Base-by-base conservation (phyloP, 2,888 invertebrate species). In the Heliconius aoede region DNA sequence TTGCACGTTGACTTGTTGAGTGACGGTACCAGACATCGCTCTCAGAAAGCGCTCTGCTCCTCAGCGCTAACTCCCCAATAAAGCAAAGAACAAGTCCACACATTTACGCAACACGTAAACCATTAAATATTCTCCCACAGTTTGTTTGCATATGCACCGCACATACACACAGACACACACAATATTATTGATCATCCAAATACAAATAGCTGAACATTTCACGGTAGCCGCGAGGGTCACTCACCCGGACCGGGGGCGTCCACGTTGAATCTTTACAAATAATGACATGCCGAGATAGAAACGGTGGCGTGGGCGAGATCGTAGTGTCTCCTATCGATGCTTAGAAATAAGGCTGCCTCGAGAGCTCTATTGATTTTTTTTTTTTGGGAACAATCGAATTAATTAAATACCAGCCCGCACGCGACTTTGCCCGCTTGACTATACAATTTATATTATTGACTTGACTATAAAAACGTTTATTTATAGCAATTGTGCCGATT, bases 251-350 rank as follows among this genome's bases (percentile, higher is more conserved):
- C 74, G 78, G 71, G 36, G 80, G 79, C 72, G 78, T 79, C 73
- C 72, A 76, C 75, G 75, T 79, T 72, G 68, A 76, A 80, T 74
- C 76, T 74, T 69, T 46, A 79, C 80, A 79, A 78, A 80, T 80
- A 80, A 77, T 79, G 78, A 69, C 73, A 76, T 30, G 72, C 51
- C 60, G 30, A 65, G 62, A 72, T 72, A 72, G 58, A 74, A n/a
- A 46, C 58, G 61, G 67, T 69, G 61, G 61, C 30, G 58, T 58
- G 67, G 67, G 62, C 69, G 72, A 13, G 9, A 26, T 46, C 46
- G 73, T 61, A 72, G 36, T 58, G 58, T 60, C 58, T 21, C 32
- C n/a, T 72, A 1, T 72, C 26, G 18, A 46, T 46, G 28, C 26
- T 21, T 69, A 55, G 30, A 13, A 51, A 51, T 68, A 68, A 51